phyloP scores from a whole-genome alignment of 2,113 vertebrate species.

The Xenopus laevis region DNA sequence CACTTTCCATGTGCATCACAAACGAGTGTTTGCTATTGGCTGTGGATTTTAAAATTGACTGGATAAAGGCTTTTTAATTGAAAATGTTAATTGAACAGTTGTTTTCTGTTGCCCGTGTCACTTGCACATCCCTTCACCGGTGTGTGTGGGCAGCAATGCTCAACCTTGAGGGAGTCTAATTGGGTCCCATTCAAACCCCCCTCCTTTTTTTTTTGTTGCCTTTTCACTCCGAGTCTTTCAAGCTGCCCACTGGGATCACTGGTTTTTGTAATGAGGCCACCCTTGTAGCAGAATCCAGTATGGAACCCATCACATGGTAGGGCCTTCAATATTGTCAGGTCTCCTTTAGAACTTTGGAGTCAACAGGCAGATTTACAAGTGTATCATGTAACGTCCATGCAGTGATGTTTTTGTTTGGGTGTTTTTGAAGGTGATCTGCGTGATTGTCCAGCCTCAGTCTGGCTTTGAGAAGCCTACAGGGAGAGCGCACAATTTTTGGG shows the following conservation, averaged over 20 bases:
- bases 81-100: no score
- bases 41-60: no score
- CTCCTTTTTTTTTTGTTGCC: not conserved
- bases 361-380: slow-evolving; percentile 25
- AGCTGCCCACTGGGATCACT: slow-evolving; percentile 32
- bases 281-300: slow-evolving; percentile 17
- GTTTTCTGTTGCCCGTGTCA: no score
- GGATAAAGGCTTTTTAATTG: no score
- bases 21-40: no score
- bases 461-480: not conserved
- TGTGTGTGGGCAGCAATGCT: no score
- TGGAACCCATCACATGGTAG: not conserved
- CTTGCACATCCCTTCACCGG: no score
- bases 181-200: no score
- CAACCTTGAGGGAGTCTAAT: no score
- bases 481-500: slow-evolving; percentile 29
- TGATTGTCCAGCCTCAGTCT: no score
- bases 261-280: slow-evolving; percentile 26
- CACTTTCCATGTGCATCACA: no score
- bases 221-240: slow-evolving; percentile 18
- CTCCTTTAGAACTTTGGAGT: slow-evolving; percentile 10
- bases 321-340: slow-evolving; percentile 2
- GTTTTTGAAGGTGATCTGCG: no score
- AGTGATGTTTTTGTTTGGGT: not conserved
- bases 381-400: slow-evolving; percentile 18